Percentiles rank a stretch among this genome's conserved stretches.
phyloP scores from a whole-genome alignment of 2,888 invertebrate genomes.

The Oscheius sp. region DNA sequence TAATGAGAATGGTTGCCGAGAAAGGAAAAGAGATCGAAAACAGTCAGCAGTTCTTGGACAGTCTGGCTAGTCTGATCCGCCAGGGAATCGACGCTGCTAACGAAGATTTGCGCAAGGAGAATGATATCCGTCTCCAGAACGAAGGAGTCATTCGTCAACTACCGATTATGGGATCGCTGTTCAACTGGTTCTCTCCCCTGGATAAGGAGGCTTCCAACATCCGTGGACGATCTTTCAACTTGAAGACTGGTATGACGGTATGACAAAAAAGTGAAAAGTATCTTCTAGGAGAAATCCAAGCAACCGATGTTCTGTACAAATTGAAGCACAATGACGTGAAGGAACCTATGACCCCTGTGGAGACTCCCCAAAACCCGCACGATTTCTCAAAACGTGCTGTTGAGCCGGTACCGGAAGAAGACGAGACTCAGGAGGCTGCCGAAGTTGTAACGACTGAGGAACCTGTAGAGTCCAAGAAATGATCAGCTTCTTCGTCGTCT shows the following conservation, averaged over 20 bases:
- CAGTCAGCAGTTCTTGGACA: slow-evolving; percentile 87
- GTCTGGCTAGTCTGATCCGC: slow-evolving; percentile 92
- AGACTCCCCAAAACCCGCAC: slow-evolving; percentile 52
- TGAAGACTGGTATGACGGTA: slow-evolving; percentile 76
- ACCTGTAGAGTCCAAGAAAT: not conserved
- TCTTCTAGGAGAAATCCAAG: slow-evolving; percentile 60
- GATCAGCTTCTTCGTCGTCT: slow-evolving; percentile 12
- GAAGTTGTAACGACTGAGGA: slow-evolving; percentile 11
- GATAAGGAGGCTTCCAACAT: slow-evolving; percentile 82
- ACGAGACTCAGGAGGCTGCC: slow-evolving; percentile 7
- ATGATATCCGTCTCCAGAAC: slow-evolving; percentile 89
- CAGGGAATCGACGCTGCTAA: slow-evolving; percentile 90
- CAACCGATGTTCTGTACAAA: slow-evolving; percentile 64
- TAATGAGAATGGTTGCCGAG: slow-evolving; percentile 86
- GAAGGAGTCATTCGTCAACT: slow-evolving; percentile 93
- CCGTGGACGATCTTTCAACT: slow-evolving; percentile 84
- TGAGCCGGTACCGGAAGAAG: slow-evolving; percentile 31
- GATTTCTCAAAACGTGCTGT: slow-evolving; percentile 32
- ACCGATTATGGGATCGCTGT: slow-evolving; percentile 90
- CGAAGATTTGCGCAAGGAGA: slow-evolving; percentile 89
- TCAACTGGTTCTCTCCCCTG: slow-evolving; percentile 95
- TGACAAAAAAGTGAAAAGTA: not conserved
- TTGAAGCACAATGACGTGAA: slow-evolving; percentile 49
- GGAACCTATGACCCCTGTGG: slow-evolving; percentile 50
- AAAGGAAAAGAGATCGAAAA: slow-evolving; percentile 93